phyloP scores from a whole-genome alignment of 2,113 vertebrate species.

The Chamaea fasciata region DNA sequence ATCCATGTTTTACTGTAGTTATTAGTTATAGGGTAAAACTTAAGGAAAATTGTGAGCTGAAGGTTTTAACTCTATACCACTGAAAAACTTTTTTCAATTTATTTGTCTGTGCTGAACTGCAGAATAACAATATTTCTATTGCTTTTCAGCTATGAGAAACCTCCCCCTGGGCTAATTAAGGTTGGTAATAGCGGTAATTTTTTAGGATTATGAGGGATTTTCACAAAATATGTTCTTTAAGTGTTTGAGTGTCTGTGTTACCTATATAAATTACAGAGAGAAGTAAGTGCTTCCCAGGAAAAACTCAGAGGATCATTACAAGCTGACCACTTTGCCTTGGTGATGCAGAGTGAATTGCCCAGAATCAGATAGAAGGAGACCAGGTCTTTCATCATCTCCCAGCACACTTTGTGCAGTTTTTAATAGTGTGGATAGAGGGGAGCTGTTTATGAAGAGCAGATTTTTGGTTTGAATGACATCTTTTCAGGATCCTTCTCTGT shows the following conservation, averaged over 20 bases:
- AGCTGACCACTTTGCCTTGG: neutral
- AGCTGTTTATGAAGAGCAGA: neutral
- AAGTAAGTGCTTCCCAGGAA: neutral
- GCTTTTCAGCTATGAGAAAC: conserved; percentile 85
- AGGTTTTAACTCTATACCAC: neutral
- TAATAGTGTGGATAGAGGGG: neutral
- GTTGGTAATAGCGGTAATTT: conserved; percentile 59
- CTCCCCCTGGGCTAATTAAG: conserved; percentile 90
- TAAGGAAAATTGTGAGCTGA: neutral
- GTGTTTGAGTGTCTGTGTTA: fast-evolving
- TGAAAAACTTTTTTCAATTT: neutral
- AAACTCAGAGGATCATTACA: neutral
- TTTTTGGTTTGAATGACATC: neutral
- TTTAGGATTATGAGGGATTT: neutral
- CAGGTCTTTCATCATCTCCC: neutral
- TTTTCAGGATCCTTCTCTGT: neutral
- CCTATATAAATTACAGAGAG: neutral
- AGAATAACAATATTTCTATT: conserved; percentile 19
- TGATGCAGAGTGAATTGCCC: neutral
- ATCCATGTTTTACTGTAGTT: fast-evolving
- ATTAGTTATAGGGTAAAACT: neutral
- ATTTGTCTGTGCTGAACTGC: neutral
- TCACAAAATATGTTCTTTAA: neutral
- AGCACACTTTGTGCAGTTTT: neutral
- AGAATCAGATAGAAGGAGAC: neutral